phyloP scores from a whole-genome alignment of 2,797 vertebrate species.

The Anguilla anguilla region DNA sequence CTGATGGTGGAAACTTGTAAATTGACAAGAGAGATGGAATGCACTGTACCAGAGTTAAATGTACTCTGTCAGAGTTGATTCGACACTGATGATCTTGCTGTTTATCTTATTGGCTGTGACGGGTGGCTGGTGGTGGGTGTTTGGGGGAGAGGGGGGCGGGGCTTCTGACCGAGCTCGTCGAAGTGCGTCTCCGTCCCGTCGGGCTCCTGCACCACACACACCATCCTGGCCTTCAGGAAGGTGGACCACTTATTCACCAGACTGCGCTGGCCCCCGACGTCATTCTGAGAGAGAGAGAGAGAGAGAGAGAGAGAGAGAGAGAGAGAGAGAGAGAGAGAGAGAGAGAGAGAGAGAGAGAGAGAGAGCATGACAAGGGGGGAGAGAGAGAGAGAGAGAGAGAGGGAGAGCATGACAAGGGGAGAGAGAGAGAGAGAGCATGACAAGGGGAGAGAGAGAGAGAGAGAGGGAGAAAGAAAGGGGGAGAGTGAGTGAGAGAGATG shows the following conservation, averaged over 20 bases:
- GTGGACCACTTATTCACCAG: constrained; percentile 98
- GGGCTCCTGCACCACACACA: constrained; percentile 93
- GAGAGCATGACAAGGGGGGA: no score
- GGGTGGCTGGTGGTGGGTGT: neutral
- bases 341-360: no score
- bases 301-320: neutral
- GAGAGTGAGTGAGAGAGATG: neutral
- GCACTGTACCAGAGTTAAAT: no score
- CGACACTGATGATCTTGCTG: neutral
- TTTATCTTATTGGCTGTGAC: neutral
- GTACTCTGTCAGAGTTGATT: no score
- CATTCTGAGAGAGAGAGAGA: constrained; percentile 72
- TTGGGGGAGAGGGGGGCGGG: neutral
- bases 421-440: no score
- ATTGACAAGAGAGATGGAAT: no score
- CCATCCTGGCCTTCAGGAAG: constrained; percentile 92
- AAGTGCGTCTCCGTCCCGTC: constrained; percentile 96
- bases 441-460: neutral
- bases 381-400: no score
- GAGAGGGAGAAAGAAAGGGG: neutral
- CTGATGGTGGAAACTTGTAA: neutral
- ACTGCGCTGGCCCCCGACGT: constrained; percentile 94
- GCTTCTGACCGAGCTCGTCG: constrained; percentile 86
- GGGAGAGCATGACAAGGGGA: no score
- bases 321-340: no score